Base-by-base conservation (phyloP, 2,113 vertebrate species). In the Alethe diademata region DNA sequence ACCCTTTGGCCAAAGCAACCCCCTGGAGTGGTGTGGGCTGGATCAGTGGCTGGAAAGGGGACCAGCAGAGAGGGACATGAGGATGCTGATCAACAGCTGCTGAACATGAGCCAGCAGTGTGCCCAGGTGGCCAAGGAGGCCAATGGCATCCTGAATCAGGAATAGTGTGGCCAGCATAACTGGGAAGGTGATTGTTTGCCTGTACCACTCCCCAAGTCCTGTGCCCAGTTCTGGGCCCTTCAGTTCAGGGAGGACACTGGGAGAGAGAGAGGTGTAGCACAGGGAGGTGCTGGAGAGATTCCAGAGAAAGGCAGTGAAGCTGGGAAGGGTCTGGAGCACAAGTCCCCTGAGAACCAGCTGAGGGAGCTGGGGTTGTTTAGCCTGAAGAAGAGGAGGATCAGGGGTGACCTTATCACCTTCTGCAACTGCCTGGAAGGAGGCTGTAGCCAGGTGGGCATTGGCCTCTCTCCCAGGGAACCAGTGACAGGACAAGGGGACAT, bases 141-240 rank as follows among this genome's bases (percentile, higher is more conserved):
- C 36, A 66, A 0, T 2, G 3, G 3, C 12, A 20, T 66, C 38
- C 33, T 58, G 51, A 5, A 17, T 73, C 38, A 51, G 60, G 18
- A 74, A 22, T 10, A n/a, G 12, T 28, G 28, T 51, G 43, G 19
- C 23, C 13, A n/a, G 53, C 31, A 60, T 1, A 8, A 66, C 16
- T 11, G 24, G n/a, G 16, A 23, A 29, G 29, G 24, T 17, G 38
- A 29, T 38, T 29, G 36, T 54, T 61, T 2, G 11, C 20, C 40
- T 61, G 11, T 31, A 22, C n/a, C 0, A 0, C 29, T 31, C 11
- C 17, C 31, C 4, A 18, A 18, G 6, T 31, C 29, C 19, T 35
- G 11, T 51, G 43, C 40, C 19, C 43, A 13, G 26, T 61, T 75
- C 25, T 42, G 47, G 25, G 47, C 17, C 14, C 17, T 12, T 48